Conservation (phyloP, 1,140 invertebrate genomes). For the Atta colombica region DNA sequence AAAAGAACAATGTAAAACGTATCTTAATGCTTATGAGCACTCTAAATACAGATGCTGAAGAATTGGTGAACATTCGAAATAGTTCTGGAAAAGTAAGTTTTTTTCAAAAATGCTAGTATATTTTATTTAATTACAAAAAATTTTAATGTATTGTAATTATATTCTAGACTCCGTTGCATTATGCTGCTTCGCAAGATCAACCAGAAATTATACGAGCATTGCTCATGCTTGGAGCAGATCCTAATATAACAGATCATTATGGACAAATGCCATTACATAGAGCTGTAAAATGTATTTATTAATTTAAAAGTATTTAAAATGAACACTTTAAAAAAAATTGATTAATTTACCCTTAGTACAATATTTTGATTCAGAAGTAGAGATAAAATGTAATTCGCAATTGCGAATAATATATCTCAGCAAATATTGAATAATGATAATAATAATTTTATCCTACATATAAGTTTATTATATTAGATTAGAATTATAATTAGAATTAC, state of each 20-base stretch:
- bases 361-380: neutral
- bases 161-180: conserved; percentile 86
- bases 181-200: conserved; percentile 85
- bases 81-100: conserved; percentile 78
- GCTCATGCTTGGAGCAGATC: conserved; percentile 85
- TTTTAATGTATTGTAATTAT: conserved; percentile 70
- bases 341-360: neutral
- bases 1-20: conserved; percentile 73
- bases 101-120: neutral
- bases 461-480: neutral
- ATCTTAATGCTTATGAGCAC: conserved; percentile 78
- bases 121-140: conserved; percentile 41
- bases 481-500: neutral
- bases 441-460: neutral
- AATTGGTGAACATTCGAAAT: conserved; percentile 79
- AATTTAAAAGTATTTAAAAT: conserved; percentile 29
- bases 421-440: no score
- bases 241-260: conserved; percentile 85
- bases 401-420: neutral
- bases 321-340: neutral
- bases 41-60: conserved; percentile 66
- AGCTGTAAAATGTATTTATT: conserved; percentile 84
- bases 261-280: conserved; percentile 87
- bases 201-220: conserved; percentile 82
- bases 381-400: neutral